Evolutionary conservation across 2,888 invertebrate species (phyloP).

Genomic region (Electrophaes corylata): DNA sequence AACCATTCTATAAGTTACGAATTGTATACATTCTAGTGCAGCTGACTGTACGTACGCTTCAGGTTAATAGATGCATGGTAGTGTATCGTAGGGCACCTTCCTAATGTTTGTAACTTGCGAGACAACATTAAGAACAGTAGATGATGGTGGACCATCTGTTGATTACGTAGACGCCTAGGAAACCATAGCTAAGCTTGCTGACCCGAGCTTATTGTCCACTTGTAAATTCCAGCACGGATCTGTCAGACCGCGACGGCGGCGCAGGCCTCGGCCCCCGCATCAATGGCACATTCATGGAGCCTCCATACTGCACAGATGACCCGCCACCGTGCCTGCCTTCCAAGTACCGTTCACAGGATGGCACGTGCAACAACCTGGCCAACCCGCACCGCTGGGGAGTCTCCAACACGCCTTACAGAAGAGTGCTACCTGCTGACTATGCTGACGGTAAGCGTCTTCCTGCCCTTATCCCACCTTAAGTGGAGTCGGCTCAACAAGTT

Average conservation of each 20-base stretch:
- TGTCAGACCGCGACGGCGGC: slow-evolving; percentile 51
- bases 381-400: slow-evolving; percentile 88
- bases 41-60: too few relatives aligned
- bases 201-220: neutral
- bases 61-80: too few relatives aligned
- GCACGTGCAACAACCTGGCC: slow-evolving; percentile 90
- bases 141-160: too few relatives aligned
- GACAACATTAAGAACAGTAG: too few relatives aligned
- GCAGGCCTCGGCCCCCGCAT: slow-evolving; percentile 65
- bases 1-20: too few relatives aligned
- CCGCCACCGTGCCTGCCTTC: slow-evolving; percentile 67
- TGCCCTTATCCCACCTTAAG: too few relatives aligned
- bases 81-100: too few relatives aligned
- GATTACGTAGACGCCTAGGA: neutral
- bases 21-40: too few relatives aligned
- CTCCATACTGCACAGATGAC: slow-evolving; percentile 56
- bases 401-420: slow-evolving; percentile 89
- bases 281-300: slow-evolving; percentile 61
- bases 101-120: too few relatives aligned
- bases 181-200: neutral
- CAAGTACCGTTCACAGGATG: slow-evolving; percentile 88
- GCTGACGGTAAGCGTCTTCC: slow-evolving; percentile 89
- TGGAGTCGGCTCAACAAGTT: too few relatives aligned
- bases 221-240: slow-evolving; percentile 51
- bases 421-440: slow-evolving; percentile 90